phyloP scores from a whole-genome alignment of 35 echinoderm and acorn worm species.

The Holothuria glaberrima region DNA sequence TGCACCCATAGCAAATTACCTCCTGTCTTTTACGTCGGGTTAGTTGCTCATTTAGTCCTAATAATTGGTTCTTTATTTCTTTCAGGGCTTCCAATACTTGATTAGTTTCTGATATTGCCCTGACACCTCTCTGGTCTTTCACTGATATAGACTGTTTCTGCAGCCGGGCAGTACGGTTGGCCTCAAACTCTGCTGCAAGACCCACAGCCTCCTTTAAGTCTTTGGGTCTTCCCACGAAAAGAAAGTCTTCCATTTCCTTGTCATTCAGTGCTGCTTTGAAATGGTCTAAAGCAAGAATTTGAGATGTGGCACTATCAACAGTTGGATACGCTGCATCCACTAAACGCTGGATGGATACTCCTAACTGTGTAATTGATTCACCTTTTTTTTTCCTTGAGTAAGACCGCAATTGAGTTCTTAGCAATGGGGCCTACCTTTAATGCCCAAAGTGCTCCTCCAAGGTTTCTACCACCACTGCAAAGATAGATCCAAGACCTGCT shows the following conservation, averaged over 20 bases:
- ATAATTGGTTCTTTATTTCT: not conserved
- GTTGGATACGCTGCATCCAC: too few relatives aligned
- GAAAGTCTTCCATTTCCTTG: not conserved
- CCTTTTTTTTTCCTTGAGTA: too few relatives aligned
- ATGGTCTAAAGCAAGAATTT: too few relatives aligned
- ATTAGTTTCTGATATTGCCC: not conserved
- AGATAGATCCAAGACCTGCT: too few relatives aligned
- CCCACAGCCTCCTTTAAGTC: constrained; percentile 6
- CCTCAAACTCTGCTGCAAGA: not conserved
- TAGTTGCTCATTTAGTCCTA: not conserved
- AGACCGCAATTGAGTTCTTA: too few relatives aligned
- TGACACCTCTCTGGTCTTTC: constrained; percentile 1
- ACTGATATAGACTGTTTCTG: not conserved
- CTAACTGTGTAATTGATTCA: too few relatives aligned
- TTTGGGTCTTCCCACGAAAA: not conserved
- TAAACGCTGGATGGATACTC: too few relatives aligned
- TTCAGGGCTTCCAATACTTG: not conserved
- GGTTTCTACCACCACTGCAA: too few relatives aligned
- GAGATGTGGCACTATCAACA: too few relatives aligned
- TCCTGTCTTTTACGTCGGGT: not conserved
- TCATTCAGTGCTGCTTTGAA: not conserved
- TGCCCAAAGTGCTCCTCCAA: too few relatives aligned
- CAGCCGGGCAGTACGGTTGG: not conserved
- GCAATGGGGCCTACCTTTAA: too few relatives aligned
- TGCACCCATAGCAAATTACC: constrained; percentile 8